Percentiles rank a stretch among this genome's conserved stretches.
Evolutionary conservation across 2,888 invertebrate genomes (phyloP).

Genomic region (Rhagium mordax): DNA sequence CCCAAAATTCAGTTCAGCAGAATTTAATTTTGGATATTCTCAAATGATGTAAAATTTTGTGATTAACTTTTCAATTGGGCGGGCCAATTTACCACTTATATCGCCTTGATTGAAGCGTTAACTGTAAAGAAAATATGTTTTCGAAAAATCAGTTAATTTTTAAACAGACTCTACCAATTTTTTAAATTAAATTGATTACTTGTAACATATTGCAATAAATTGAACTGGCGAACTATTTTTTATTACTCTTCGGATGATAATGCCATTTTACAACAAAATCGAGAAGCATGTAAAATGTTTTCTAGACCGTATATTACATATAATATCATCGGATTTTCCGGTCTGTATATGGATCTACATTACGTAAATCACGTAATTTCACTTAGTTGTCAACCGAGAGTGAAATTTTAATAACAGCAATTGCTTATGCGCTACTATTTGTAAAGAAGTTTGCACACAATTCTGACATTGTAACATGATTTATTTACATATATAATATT

Average conservation of each 20-base stretch:
- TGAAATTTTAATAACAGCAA: constrained; percentile 35
- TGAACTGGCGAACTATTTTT: too few relatives aligned
- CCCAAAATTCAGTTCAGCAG: too few relatives aligned
- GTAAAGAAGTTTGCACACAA: constrained; percentile 22
- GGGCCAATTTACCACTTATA: too few relatives aligned
- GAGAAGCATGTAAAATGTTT: constrained; percentile 6
- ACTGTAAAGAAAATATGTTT: too few relatives aligned
- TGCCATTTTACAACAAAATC: not conserved
- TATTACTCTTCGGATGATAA: not conserved
- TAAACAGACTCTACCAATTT: too few relatives aligned
- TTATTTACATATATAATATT: not conserved
- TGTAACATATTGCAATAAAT: too few relatives aligned
- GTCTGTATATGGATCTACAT: constrained; percentile 23
- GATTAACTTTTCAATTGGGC: too few relatives aligned
- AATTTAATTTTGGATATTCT: too few relatives aligned
- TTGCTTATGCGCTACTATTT: constrained; percentile 19
- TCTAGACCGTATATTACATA: constrained; percentile 18
- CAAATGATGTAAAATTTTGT: too few relatives aligned
- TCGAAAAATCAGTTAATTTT: too few relatives aligned
- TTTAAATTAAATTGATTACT: too few relatives aligned
- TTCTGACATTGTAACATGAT: constrained; percentile 15
- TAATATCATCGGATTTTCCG: constrained; percentile 35
- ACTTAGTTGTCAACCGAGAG: constrained; percentile 34
- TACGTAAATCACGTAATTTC: constrained; percentile 36
- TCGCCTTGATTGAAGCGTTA: too few relatives aligned